phyloP scores from a whole-genome alignment of 2,888 invertebrate genomes.

The Nezara viridula region DNA sequence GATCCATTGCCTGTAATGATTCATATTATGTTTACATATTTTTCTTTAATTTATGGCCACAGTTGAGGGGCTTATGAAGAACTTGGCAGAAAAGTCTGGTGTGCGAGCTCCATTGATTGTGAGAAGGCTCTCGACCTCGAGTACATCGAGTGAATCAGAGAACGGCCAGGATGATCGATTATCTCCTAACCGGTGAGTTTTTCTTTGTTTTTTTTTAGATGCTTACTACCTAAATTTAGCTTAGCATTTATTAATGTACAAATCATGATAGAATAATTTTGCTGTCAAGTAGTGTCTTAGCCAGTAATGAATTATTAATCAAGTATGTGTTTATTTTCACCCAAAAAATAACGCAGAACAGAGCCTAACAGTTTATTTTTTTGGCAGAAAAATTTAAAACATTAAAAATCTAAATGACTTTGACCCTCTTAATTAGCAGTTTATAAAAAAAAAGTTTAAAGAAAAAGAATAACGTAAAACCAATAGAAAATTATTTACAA shows the following conservation, averaged over 20 bases:
- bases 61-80: constrained; percentile 64
- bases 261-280: background rate
- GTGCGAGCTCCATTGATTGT: constrained; percentile 35
- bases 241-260: background rate
- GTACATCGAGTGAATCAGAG: constrained; percentile 58
- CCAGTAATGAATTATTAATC: background rate
- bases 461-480: no score
- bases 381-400: no score
- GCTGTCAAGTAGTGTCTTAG: no score
- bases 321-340: no score
- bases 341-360: no score
- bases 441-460: no score
- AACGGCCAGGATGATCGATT: constrained; percentile 56
- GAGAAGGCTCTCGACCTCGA: constrained; percentile 47
- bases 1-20: background rate
- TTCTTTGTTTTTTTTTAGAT: background rate
- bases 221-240: background rate
- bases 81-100: constrained; percentile 62
- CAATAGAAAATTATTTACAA: no score
- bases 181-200: constrained; percentile 58
- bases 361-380: no score
- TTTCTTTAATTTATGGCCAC: background rate
- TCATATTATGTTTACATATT: background rate
- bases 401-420: no score
- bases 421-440: no score